Base-by-base conservation (phyloP, 2,113 vertebrate species). In the Ursus arctos region DNA sequence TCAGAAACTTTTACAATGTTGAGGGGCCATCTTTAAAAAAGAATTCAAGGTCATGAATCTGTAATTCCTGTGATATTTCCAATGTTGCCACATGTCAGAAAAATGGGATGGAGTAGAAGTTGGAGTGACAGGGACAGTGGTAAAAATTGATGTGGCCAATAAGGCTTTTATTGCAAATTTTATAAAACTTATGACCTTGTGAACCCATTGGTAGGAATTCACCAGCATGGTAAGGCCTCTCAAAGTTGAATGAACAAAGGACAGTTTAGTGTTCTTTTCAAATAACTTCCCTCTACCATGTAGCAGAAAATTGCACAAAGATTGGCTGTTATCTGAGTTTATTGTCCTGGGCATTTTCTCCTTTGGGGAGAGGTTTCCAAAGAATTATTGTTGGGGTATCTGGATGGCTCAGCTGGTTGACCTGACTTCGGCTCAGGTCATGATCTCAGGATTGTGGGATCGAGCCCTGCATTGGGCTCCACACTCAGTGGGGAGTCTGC, bases 181-280 rank as follows among this genome's bases (percentile, higher is more conserved):
- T 53, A 55, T 12, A 76, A 89, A 76, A 57, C 31, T 33, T 22
- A 59, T 33, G 19, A 74, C 36, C 16, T 33, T 22, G 40, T 51
- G 14, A 74, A 81, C 2, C 11, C 33, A 69, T n/a, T 43, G 49
- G 9, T 63, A 33, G 16, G 6, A n/a, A 33, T 49, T 80, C 11
- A 40, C 4, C 24, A 18, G 13, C 33, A n/a, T 0, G 26, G 2
- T 15, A 18, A 71, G 18, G 4, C 3, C 63, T 36, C 21, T 47
- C 31, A 13, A 63, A 15, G 16, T 13, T 51, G 28, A 94, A n/a
- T 26, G n/a, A 61, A 51, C 22, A 55, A 57, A 59, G 19, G 31
- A 31, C 33, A 51, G 67, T 31, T 55, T 22, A 43, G 22, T 47
- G 9, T 36, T 47, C 4, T 36, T 81, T 61, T 63, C 65, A 61